A percentile compares a stretch with the other conserved stretches of the same genome.
phyloP scores from a whole-genome alignment of 2,888 invertebrate species.

The Limnephilus rhombicus region DNA sequence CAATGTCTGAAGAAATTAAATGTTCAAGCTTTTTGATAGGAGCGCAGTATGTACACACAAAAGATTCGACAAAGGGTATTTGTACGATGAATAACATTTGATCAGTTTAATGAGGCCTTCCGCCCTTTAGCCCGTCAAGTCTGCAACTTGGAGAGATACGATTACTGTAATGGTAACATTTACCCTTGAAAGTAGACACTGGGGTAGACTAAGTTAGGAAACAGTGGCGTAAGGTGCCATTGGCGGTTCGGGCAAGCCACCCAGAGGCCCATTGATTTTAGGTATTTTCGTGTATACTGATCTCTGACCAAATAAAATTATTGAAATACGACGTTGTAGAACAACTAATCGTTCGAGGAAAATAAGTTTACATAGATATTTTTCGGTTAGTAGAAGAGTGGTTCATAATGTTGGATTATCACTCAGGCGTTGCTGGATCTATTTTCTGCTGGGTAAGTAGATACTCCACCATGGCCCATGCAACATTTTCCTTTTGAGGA shows the following conservation, averaged over 20 bases:
- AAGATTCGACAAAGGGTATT: conserved; percentile 22
- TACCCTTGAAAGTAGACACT: conserved; percentile 17
- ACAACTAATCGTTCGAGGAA: too few species aligned
- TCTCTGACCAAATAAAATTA: too few species aligned
- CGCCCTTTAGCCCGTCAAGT: conserved; percentile 18
- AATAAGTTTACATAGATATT: too few species aligned
- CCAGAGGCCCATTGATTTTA: background rate
- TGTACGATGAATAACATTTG: conserved; percentile 16
- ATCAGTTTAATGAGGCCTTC: conserved; percentile 45
- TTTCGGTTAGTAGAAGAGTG: too few species aligned
- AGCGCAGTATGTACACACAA: background rate
- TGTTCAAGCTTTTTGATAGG: background rate
- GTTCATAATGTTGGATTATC: too few species aligned
- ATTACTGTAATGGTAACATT: conserved; percentile 30
- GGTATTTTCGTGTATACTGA: background rate
- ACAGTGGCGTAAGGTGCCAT: background rate
- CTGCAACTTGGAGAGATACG: conserved; percentile 37
- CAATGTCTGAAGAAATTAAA: background rate
- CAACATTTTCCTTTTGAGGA: too few species aligned
- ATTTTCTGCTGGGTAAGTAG: too few species aligned
- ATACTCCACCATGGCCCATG: too few species aligned
- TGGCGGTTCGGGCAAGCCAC: background rate
- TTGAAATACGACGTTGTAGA: too few species aligned
- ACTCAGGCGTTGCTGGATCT: too few species aligned
- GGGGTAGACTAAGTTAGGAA: background rate